These are phyloP conservation scores for Scarus forsteni DNA, from an alignment of 2,797 vertebrate species.

Conservation along the genomic window DNA sequence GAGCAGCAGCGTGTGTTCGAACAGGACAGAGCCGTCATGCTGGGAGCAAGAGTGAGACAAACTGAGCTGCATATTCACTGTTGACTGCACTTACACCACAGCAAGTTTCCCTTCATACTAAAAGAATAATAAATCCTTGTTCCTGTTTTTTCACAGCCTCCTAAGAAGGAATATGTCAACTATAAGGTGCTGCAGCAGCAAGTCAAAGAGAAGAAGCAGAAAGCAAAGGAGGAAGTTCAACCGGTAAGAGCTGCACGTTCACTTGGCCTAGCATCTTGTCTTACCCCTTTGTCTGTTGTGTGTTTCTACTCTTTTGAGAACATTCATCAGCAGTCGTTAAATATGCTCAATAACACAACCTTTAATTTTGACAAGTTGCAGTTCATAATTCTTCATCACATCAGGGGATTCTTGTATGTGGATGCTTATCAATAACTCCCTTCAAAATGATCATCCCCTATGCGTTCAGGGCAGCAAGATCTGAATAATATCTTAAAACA, in stretches of 20 bases:
- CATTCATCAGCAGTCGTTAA: too few species aligned
- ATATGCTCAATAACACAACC: too few species aligned
- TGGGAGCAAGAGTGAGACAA: slow-evolving; percentile 91
- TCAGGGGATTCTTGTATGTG: too few species aligned
- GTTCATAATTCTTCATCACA: too few species aligned
- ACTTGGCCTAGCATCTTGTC: neutral
- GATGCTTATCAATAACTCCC: too few species aligned
- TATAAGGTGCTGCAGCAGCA: slow-evolving; percentile 91
- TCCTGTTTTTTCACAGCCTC: slow-evolving; percentile 80
- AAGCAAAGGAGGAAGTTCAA: slow-evolving; percentile 77
- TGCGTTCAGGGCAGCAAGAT: too few species aligned
- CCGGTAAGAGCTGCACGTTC: slow-evolving; percentile 76
- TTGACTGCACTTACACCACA: neutral
- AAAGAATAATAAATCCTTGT: neutral
- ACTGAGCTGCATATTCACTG: neutral
- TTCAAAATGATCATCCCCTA: too few species aligned
- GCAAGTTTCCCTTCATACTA: neutral
- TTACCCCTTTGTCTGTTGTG: too few species aligned
- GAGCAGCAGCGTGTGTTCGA: slow-evolving; percentile 92
- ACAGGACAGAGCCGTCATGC: slow-evolving; percentile 93
- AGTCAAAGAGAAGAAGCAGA: slow-evolving; percentile 86
- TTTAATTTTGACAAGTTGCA: too few species aligned
- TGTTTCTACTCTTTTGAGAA: too few species aligned
- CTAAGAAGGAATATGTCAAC: slow-evolving; percentile 90
- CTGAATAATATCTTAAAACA: too few species aligned